Percentiles rank a stretch among this genome's conserved stretches.
These are phyloP conservation scores for Rhingia campestris DNA, from an alignment of 2,888 invertebrate genomes.

Conservation along the genomic window DNA sequence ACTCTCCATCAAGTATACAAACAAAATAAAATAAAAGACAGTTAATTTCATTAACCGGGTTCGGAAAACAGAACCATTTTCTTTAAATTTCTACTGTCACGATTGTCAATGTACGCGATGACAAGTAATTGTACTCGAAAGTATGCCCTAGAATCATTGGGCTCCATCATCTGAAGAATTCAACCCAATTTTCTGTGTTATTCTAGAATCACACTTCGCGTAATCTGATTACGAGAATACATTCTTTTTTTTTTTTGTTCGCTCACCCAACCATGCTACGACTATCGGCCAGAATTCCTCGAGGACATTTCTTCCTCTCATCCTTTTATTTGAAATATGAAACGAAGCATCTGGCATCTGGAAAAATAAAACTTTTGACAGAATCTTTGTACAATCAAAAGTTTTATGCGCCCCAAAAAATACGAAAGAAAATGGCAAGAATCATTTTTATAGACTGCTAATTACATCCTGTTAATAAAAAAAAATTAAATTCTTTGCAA, in stretches of 20 bases:
- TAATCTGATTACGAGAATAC: constrained; percentile 67
- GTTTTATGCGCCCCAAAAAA: constrained; percentile 61
- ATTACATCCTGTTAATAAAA: constrained; percentile 72
- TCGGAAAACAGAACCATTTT: too few species aligned
- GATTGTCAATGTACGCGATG: constrained; percentile 17
- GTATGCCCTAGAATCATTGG: constrained; percentile 57
- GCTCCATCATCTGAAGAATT: constrained; percentile 49
- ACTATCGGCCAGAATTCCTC: constrained; percentile 60
- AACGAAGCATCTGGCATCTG: constrained; percentile 71
- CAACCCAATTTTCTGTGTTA: constrained; percentile 60
- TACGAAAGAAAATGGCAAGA: constrained; percentile 59
- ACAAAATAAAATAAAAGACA: too few species aligned
- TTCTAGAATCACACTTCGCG: constrained; percentile 63
- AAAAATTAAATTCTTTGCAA: constrained; percentile 58
- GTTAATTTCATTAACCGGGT: too few species aligned
- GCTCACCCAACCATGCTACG: not conserved
- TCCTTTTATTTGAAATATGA: constrained; percentile 69
- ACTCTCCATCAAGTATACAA: too few species aligned
- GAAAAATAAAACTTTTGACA: constrained; percentile 73
- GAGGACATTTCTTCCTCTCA: constrained; percentile 64
- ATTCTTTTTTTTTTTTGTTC: constrained; percentile 10
- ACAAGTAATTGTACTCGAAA: constrained; percentile 29
- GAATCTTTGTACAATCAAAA: constrained; percentile 73
- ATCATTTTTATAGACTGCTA: constrained; percentile 73
- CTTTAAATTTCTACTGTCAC: not conserved